Percentiles rank a stretch among this genome's conserved stretches.
phyloP scores from a whole-genome alignment of 2,797 vertebrate species.

The Lophotriccus pileatus region DNA sequence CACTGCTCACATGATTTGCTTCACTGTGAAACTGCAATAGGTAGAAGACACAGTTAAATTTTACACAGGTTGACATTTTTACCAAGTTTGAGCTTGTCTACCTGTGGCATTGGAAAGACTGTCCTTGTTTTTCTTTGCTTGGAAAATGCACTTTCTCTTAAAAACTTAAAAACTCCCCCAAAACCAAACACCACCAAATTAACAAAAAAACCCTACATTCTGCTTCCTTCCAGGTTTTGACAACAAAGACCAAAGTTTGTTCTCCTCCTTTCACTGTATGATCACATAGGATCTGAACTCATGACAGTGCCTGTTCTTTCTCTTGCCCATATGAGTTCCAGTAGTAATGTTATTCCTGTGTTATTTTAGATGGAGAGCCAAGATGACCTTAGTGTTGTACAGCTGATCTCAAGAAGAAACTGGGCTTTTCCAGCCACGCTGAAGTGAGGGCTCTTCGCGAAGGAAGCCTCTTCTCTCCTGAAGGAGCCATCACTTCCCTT shows the following conservation, averaged over 20 bases:
- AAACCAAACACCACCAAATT: rapidly evolving
- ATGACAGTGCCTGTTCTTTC: not conserved
- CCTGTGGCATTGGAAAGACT: not conserved
- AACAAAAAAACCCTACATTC: not conserved
- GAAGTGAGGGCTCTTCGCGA: not conserved
- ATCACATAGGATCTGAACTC: not conserved
- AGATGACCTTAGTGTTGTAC: not conserved
- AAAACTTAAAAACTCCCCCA: not conserved
- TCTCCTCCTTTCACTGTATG: not conserved
- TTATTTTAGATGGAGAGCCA: not conserved
- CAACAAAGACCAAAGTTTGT: not conserved
- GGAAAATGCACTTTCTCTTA: not conserved
- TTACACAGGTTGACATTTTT: not conserved
- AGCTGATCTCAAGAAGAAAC: not conserved
- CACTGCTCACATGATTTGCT: not conserved
- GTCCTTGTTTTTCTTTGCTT: not conserved
- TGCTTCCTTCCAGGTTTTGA: not conserved
- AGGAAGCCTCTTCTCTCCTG: not conserved
- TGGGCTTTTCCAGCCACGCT: not conserved
- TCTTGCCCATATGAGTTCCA: not conserved
- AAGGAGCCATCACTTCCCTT: not conserved
- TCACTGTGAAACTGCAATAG: not conserved
- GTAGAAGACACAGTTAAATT: not conserved
- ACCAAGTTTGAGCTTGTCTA: not conserved
- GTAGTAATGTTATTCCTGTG: not conserved